These are phyloP conservation scores for Nautilus pompilius DNA, from an alignment of 1,140 invertebrate species.

Conservation along the genomic window DNA sequence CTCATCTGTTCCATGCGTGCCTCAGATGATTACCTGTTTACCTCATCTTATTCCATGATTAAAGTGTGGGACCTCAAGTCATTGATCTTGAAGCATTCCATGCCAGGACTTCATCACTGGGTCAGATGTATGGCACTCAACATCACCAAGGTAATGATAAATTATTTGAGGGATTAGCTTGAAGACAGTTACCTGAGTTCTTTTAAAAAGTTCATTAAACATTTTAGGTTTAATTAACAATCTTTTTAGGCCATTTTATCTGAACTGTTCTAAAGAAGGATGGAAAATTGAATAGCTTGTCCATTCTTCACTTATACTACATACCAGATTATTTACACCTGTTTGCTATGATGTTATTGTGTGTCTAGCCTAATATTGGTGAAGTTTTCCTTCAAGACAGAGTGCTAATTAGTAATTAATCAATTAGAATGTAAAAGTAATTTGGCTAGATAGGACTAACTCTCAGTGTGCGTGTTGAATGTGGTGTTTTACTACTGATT, in stretches of 20 bases:
- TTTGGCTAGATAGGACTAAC: too few species aligned
- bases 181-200: not conserved
- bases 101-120: constrained; percentile 45
- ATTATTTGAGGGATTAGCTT: not conserved
- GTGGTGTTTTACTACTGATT: too few species aligned
- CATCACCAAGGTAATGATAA: constrained; percentile 25
- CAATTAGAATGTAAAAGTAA: too few species aligned
- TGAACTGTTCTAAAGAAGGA: not conserved
- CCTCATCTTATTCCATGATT: constrained; percentile 43
- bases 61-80: constrained; percentile 46
- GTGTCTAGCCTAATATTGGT: too few species aligned
- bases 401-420: too few species aligned
- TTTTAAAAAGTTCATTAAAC: not conserved
- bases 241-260: not conserved
- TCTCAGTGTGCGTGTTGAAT: too few species aligned
- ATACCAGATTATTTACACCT: too few species aligned
- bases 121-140: constrained; percentile 38
- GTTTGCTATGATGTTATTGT: too few species aligned
- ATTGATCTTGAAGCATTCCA: constrained; percentile 29
- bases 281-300: too few species aligned
- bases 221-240: not conserved
- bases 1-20: constrained; percentile 43
- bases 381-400: too few species aligned
- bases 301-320: too few species aligned
- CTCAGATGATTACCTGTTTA: constrained; percentile 34